Percentiles rank a stretch among this genome's conserved stretches.
Conservation (phyloP, 1,140 invertebrate species). For the Oncopeltus fasciatus region DNA sequence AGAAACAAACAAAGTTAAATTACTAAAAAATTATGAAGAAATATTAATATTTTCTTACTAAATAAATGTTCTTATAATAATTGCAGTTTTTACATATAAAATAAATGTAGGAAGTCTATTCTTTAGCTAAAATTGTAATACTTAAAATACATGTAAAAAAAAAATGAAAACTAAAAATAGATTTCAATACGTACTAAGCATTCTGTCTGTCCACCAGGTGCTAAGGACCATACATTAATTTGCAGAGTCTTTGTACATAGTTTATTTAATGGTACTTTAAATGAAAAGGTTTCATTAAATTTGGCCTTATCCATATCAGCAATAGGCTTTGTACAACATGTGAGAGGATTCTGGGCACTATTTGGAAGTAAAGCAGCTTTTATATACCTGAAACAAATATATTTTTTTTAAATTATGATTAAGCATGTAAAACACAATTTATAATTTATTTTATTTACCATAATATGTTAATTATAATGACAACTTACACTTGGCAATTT, state of each 20-base stretch:
- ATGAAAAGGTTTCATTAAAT: slow-evolving; percentile 64
- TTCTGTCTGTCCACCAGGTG: slow-evolving; percentile 47
- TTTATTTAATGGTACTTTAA: slow-evolving; percentile 56
- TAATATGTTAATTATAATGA: too few species aligned
- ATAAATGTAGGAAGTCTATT: too few species aligned
- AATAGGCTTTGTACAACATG: slow-evolving; percentile 55
- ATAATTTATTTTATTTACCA: too few species aligned
- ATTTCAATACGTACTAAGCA: slow-evolving; percentile 55
- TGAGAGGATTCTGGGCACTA: slow-evolving; percentile 38
- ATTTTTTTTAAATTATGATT: background rate
- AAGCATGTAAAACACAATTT: background rate
- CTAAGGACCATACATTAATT: slow-evolving; percentile 65
- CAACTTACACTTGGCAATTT: slow-evolving; percentile 59
- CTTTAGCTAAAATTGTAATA: too few species aligned
- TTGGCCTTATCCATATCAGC: slow-evolving; percentile 61
- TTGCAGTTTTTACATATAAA: too few species aligned
- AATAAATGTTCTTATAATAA: too few species aligned
- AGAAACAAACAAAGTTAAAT: too few species aligned
- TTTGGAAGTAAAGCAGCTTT: slow-evolving; percentile 63
- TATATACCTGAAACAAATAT: slow-evolving; percentile 46
- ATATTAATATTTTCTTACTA: too few species aligned
- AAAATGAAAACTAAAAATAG: too few species aligned
- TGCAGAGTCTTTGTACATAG: slow-evolving; percentile 75
- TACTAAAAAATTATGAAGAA: too few species aligned
- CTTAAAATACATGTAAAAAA: too few species aligned